Conservation (phyloP, 1,140 invertebrate genomes). For the Zophobas atratus region DNA sequence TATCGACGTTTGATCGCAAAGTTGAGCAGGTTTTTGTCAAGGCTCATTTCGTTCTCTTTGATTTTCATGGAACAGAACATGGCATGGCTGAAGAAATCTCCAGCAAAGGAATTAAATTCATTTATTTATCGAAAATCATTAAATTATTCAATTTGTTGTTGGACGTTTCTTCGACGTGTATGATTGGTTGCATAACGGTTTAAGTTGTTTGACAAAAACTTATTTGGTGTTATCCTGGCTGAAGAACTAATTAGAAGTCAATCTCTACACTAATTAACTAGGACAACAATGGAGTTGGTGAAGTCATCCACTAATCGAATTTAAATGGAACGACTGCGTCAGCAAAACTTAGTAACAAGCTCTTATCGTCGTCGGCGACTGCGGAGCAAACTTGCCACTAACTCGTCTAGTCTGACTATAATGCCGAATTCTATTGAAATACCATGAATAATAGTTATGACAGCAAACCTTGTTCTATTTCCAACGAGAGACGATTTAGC, state of each 20-base stretch:
- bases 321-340: slow-evolving; percentile 25
- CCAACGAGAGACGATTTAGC: background rate
- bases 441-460: slow-evolving; percentile 25
- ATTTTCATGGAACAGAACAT: slow-evolving; percentile 27
- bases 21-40: slow-evolving; percentile 34
- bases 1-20: slow-evolving; percentile 35
- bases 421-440: slow-evolving; percentile 31
- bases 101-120: no score
- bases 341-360: slow-evolving; percentile 33
- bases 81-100: background rate
- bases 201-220: no score
- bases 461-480: background rate
- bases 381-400: slow-evolving; percentile 8
- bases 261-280: slow-evolving; percentile 21
- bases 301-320: slow-evolving; percentile 40
- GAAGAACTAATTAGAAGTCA: slow-evolving; percentile 33
- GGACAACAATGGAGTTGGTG: slow-evolving; percentile 26
- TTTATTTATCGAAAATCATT: no score
- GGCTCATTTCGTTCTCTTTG: slow-evolving; percentile 31
- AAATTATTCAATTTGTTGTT: no score
- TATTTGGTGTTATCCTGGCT: background rate
- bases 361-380: slow-evolving; percentile 18
- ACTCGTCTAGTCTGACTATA: slow-evolving; percentile 21
- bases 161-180: no score
- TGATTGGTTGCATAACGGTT: no score